A percentile compares a stretch with the other conserved stretches of the same genome.
Evolutionary conservation across 2,113 vertebrate genomes (phyloP).

Genomic region (Dicaeum eximium): DNA sequence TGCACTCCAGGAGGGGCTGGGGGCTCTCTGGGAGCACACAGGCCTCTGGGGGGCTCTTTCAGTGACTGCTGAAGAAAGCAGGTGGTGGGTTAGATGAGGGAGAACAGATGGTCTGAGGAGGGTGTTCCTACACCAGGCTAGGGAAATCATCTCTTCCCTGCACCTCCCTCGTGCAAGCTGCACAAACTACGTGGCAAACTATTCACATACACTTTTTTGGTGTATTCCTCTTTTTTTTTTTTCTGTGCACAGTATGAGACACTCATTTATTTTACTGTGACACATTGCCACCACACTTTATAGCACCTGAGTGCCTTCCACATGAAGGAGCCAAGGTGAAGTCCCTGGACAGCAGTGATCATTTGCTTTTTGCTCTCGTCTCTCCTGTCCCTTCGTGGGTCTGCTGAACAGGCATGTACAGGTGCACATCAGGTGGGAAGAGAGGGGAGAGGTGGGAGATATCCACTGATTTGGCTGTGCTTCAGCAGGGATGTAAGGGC

Average conservation of each 20-base stretch:
- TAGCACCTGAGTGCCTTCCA: not conserved
- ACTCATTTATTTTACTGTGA: not conserved
- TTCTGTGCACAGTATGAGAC: not conserved
- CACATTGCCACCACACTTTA: not conserved
- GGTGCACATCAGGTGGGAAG: not conserved
- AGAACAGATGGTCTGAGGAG: not conserved
- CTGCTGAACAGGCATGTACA: not conserved
- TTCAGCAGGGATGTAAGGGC: not conserved
- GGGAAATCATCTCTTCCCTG: not conserved
- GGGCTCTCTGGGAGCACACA: not conserved
- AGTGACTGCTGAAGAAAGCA: not conserved
- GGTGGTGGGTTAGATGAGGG: not conserved
- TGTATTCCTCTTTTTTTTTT: not conserved
- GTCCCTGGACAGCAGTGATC: not conserved
- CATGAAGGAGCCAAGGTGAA: not conserved
- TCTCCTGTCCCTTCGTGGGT: not conserved
- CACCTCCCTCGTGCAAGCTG: not conserved
- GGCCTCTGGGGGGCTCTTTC: not conserved
- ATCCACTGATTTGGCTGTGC: not conserved
- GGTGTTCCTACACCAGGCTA: not conserved
- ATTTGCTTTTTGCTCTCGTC: not conserved
- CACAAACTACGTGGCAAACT: not conserved
- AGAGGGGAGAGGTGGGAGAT: not conserved
- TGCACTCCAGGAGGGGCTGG: not conserved
- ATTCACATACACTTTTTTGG: not conserved